Evolutionary conservation across 2,888 invertebrate species (phyloP).

Genomic region (Ochropacha duplaris): DNA sequence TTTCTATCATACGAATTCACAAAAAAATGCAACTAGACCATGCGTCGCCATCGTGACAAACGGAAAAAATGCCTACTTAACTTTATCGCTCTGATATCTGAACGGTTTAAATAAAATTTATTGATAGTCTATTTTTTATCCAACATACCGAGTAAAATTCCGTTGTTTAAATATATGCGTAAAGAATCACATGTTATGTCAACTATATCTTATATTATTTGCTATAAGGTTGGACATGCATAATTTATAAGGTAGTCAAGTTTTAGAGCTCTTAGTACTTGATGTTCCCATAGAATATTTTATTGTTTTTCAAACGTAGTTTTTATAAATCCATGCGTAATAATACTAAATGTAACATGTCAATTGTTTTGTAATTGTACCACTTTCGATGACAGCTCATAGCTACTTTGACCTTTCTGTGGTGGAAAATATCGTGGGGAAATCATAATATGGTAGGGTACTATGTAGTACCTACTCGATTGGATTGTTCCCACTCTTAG

Average conservation of each 20-base stretch:
- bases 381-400: no score
- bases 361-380: no score
- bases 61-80: slow-evolving; percentile 6
- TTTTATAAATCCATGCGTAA: no score
- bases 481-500: no score
- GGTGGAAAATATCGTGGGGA: no score
- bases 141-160: not conserved
- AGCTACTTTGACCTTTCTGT: no score
- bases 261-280: not conserved
- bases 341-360: no score
- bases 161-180: not conserved
- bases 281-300: not conserved
- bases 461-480: no score
- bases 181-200: not conserved
- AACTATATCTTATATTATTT: not conserved
- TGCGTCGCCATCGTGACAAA: slow-evolving; percentile 14
- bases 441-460: no score
- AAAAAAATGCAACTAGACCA: slow-evolving; percentile 4
- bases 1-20: not conserved
- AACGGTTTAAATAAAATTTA: slow-evolving; percentile 3
- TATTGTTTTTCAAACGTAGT: not conserved
- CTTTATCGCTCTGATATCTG: slow-evolving; percentile 10
- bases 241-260: not conserved
- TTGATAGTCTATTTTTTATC: slow-evolving; percentile 5
- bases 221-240: not conserved